Evolutionary conservation across 2,797 vertebrate species (phyloP), one percentile per base, ranked within the genome.

Genomic region (Typhlichthys eigenmanni): DNA sequence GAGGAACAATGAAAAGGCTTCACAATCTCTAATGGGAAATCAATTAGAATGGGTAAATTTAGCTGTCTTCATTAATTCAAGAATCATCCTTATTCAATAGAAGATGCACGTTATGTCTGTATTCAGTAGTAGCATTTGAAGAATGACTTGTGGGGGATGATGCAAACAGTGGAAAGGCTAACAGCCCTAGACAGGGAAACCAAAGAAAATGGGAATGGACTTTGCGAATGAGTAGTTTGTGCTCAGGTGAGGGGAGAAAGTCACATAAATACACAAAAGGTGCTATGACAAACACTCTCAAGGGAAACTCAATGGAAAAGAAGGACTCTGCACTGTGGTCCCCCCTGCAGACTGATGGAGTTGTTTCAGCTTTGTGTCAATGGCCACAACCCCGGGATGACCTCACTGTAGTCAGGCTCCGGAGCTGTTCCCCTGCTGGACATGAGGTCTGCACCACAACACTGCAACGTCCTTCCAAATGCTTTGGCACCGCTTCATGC

Each of bases 401-500:
- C 72, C 78, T 45, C n/a, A 0, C 47, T 19, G 13, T 9, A 2
- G 53, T 1, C 59, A 53, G 51, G 13, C n/a, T 45, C 47, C n/a
- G 47, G 55, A 12, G n/a, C 19, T 32, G 7, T 55, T 24, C 38
- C 47, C 61, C 51, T 63, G 13, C 34, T 7, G 19, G 54, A 47
- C 64, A 63, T 24, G 59, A 7, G n/a, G 49, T 46, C 69, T 71
- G 60, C 75, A 67, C 75, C 67, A 67, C 65, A 62, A 64, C 58
- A 60, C 60, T 16, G 61, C 65, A 24, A 50, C 74, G 79, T 54
- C 55, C 70, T 86, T 89, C 72, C 81, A 84, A 80, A 80, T 82
- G 82, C 81, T 90, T 88, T 81, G 57, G 7, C 72, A 65, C 66
- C 63, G 74, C 52, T 76, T 73, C 74, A 78, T 60, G 78, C 68